A percentile compares a stretch with the other conserved stretches of the same genome.
Conservation (phyloP, 2,797 vertebrate genomes). For the Cossypha dichroa region DNA sequence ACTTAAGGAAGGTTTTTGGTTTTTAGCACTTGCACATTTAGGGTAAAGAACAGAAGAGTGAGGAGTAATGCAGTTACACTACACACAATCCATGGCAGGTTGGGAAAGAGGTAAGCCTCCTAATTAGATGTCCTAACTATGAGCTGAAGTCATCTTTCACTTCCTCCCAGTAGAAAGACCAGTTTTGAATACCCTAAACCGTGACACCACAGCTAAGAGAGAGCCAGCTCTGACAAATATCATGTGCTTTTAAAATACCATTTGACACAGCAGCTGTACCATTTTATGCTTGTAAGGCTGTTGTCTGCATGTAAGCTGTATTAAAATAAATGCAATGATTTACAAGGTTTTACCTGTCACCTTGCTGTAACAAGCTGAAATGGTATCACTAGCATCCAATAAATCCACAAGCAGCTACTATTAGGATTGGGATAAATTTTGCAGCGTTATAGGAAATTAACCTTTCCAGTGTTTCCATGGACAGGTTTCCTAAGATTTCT, state of each 20-base stretch:
- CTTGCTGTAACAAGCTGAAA: not conserved
- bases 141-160: not conserved
- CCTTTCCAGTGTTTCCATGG: not conserved
- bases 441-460: not conserved
- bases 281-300: not conserved
- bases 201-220: not conserved
- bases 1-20: not conserved
- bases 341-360: not conserved
- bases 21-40: not conserved
- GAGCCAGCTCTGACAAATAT: not conserved
- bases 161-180: not conserved
- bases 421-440: not conserved
- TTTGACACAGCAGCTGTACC: not conserved
- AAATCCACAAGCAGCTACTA: not conserved
- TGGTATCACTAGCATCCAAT: not conserved
- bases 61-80: not conserved
- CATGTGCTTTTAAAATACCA: accelerated
- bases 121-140: not conserved
- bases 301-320: not conserved
- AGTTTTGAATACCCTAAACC: not conserved
- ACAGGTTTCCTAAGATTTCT: not conserved
- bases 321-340: not conserved
- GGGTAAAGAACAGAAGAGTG: not conserved
- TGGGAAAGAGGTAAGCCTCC: not conserved
- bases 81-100: not conserved